phyloP scores from a whole-genome alignment of 2,113 vertebrate genomes.

The Sigmodon hispidus region DNA sequence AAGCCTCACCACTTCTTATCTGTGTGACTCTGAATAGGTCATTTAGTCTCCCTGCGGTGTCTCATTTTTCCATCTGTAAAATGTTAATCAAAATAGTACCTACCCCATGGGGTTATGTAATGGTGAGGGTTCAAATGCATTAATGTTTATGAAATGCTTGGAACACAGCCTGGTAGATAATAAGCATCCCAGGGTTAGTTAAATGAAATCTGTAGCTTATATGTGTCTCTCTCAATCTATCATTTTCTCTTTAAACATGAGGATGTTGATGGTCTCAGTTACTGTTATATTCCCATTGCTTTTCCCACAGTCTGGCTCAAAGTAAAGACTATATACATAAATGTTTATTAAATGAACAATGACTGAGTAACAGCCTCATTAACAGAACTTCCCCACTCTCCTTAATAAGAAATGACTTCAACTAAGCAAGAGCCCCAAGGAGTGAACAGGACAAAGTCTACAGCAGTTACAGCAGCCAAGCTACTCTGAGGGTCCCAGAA shows the following conservation, averaged over 20 bases:
- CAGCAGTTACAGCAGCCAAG: not conserved
- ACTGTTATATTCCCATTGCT: not conserved
- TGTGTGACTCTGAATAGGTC: not conserved
- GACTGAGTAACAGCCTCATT: not conserved
- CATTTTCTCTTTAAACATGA: not conserved
- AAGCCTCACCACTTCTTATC: not conserved
- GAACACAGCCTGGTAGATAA: not conserved
- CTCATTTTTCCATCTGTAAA: slow-evolving; percentile 19
- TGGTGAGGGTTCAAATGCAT: not conserved
- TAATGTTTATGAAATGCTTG: not conserved
- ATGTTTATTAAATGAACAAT: not conserved
- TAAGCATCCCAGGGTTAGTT: not conserved
- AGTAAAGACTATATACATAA: not conserved
- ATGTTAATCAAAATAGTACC: not conserved
- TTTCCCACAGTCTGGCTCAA: not conserved
- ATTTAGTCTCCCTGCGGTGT: not conserved
- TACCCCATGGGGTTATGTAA: not conserved
- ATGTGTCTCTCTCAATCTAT: not conserved
- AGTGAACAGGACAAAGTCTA: not conserved
- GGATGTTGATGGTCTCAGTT: not conserved
- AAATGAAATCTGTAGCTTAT: slow-evolving; percentile 31
- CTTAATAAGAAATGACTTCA: not conserved
- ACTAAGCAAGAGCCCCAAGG: not conserved
- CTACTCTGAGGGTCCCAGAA: not conserved
- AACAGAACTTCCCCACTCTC: not conserved